phyloP scores from a whole-genome alignment of 64 coral and sea anemone species.

The Pachyseris speciosa region DNA sequence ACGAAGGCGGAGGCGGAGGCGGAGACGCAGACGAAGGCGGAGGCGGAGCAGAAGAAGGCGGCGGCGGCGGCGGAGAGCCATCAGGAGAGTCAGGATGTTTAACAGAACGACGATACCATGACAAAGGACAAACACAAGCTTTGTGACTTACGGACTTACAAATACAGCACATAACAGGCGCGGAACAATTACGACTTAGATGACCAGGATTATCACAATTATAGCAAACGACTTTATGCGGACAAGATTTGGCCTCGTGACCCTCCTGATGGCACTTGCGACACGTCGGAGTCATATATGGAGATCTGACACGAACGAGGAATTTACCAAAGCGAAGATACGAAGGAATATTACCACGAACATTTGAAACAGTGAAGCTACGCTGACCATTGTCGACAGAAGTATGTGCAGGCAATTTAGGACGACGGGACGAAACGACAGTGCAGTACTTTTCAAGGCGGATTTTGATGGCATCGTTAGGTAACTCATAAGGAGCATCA shows the following conservation, averaged over 20 bases:
- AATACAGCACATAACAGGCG: neutral
- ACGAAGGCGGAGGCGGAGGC: neutral
- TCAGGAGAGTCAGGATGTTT: too few species aligned
- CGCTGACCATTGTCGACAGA: neutral
- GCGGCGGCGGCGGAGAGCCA: too few species aligned
- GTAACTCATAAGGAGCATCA: neutral
- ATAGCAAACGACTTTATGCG: neutral
- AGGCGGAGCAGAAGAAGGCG: too few species aligned
- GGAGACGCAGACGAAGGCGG: too few species aligned
- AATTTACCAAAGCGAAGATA: neutral
- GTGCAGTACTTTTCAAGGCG: neutral
- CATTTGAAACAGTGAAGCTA: neutral
- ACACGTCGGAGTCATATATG: neutral
- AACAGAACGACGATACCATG: neutral
- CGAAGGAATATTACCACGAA: neutral
- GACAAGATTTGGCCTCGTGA: neutral
- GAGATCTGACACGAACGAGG: neutral
- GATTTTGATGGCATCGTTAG: neutral
- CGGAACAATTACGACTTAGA: neutral
- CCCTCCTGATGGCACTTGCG: neutral
- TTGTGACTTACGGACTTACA: neutral
- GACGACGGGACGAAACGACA: neutral
- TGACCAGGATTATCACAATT: neutral
- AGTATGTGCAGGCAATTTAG: neutral
- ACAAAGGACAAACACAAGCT: neutral